These are phyloP conservation scores for Ectemnius continuus DNA, from an alignment of 2,888 invertebrate species.

Conservation along the genomic window DNA sequence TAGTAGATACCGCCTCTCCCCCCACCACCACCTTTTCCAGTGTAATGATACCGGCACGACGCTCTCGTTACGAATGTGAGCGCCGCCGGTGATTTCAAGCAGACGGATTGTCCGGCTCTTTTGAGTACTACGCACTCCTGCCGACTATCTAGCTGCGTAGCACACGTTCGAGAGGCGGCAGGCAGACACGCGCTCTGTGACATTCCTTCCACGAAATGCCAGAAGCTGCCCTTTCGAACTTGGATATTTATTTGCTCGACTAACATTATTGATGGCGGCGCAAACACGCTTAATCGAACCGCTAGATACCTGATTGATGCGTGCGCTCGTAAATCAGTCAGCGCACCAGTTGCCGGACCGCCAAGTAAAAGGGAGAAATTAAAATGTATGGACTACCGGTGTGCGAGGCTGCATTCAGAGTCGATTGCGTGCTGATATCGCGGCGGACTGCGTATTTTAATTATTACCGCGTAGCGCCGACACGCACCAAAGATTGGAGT, in stretches of 20 bases:
- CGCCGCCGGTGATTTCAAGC: conserved; percentile 32
- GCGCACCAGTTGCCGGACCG: too few relatives aligned
- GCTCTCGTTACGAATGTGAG: conserved; percentile 27
- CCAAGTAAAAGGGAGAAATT: neutral
- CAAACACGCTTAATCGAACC: too few relatives aligned
- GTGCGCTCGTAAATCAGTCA: too few relatives aligned
- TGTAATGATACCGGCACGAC: conserved; percentile 47
- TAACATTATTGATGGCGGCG: too few relatives aligned
- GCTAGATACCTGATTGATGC: too few relatives aligned
- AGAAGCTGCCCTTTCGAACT: neutral
- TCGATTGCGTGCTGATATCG: conserved; percentile 10
- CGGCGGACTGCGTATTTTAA: conserved; percentile 29
- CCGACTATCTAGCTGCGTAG: neutral
- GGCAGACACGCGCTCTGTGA: neutral
- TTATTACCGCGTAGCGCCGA: conserved; percentile 25
- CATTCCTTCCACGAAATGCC: neutral
- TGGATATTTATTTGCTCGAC: too few relatives aligned
- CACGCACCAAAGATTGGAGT: conserved; percentile 19
- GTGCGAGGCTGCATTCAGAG: too few relatives aligned
- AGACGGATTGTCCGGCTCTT: conserved; percentile 26
- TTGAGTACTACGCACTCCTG: neutral
- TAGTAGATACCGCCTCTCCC: conserved; percentile 67
- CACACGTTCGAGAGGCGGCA: neutral
- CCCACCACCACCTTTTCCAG: conserved; percentile 16
- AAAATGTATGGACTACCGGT: neutral